These are phyloP conservation scores for Philonicus albiceps DNA, from an alignment of 2,888 invertebrate species.

Conservation along the genomic window DNA sequence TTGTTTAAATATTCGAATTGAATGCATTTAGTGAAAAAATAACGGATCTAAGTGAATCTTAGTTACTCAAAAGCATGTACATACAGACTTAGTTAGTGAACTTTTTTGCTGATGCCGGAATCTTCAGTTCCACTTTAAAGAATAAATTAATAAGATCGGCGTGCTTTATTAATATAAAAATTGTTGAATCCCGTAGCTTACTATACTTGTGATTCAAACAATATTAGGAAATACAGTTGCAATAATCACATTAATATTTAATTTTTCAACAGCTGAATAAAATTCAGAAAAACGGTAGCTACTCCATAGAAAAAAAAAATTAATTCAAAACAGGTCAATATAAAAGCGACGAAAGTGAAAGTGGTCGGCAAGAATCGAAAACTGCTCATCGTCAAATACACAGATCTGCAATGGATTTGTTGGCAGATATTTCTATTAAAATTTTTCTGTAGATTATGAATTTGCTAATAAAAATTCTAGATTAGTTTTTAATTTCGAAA, in stretches of 20 bases:
- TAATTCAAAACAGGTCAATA: neutral
- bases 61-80: too few species aligned
- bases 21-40: too few species aligned
- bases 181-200: neutral
- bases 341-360: neutral
- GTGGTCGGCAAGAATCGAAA: neutral
- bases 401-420: too few species aligned
- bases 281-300: neutral
- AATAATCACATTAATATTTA: neutral
- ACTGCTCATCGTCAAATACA: neutral
- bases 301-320: neutral
- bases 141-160: too few species aligned
- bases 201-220: neutral
- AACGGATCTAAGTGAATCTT: too few species aligned
- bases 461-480: too few species aligned
- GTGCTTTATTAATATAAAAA: neutral
- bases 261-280: neutral
- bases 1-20: too few species aligned
- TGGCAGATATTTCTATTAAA: too few species aligned
- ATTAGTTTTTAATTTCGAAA: too few species aligned
- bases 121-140: neutral
- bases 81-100: too few species aligned
- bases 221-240: neutral
- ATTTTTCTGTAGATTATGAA: too few species aligned
- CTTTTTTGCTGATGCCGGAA: too few species aligned